phyloP scores from a whole-genome alignment of 2,113 vertebrate species.

The Pelusios castaneus region DNA sequence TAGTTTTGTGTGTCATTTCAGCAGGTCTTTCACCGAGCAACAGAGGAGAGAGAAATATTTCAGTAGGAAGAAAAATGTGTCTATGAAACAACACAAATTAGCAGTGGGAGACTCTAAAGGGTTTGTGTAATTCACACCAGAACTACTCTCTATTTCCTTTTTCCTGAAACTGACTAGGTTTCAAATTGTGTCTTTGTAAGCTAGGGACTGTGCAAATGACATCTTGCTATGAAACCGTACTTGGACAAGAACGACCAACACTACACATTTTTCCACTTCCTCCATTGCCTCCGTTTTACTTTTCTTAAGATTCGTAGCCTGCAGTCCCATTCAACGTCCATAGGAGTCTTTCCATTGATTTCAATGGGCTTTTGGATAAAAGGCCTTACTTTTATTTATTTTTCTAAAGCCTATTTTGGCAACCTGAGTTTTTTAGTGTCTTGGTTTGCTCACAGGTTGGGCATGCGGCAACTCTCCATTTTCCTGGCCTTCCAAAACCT shows the following conservation, averaged over 20 bases:
- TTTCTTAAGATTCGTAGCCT: neutral
- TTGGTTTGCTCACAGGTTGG: too few relatives aligned
- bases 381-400: too few relatives aligned
- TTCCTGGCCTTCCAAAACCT: neutral
- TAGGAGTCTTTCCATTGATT: neutral
- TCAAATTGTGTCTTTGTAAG: neutral
- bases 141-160: neutral
- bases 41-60: too few relatives aligned
- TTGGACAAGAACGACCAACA: neutral
- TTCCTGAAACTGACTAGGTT: neutral
- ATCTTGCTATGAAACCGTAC: too few relatives aligned
- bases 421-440: too few relatives aligned
- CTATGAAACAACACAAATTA: neutral
- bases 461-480: neutral
- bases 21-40: too few relatives aligned
- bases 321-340: neutral
- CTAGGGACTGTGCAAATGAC: neutral
- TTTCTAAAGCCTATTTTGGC: too few relatives aligned
- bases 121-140: neutral
- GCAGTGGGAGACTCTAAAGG: too few relatives aligned
- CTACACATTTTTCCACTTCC: neutral
- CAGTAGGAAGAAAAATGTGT: neutral
- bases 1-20: too few relatives aligned
- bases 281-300: neutral
- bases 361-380: neutral